Conservation (phyloP, 2,797 vertebrate species). For the Sphaeramia orbicularis region DNA sequence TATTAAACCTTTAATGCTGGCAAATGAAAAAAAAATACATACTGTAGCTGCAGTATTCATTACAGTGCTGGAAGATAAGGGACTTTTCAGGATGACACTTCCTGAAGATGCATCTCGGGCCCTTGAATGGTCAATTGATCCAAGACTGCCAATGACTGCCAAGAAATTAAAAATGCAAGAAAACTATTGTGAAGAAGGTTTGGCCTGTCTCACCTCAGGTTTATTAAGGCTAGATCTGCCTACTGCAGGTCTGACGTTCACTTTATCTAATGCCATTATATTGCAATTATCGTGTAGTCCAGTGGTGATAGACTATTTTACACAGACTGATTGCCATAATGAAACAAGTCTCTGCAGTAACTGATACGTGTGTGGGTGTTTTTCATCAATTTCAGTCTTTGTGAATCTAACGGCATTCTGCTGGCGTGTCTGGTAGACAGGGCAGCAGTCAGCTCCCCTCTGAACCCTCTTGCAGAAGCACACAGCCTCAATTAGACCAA, state of each 20-base stretch:
- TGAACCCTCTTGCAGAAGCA: conserved; percentile 88
- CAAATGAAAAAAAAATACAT: background rate
- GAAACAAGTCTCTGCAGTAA: conserved; percentile 17
- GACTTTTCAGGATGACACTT: background rate
- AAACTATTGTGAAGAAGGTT: background rate
- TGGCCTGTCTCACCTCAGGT: background rate
- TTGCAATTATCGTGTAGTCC: conserved; percentile 5
- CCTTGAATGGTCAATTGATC: background rate
- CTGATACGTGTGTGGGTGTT: background rate
- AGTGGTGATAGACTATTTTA: conserved; percentile 8
- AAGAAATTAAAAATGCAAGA: conserved; percentile 9
- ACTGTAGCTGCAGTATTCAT: background rate
- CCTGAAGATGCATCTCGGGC: background rate
- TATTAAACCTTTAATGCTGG: background rate
- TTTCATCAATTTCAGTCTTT: conserved; percentile 2
- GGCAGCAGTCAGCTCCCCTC: conserved; percentile 87
- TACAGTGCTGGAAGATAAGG: conserved; percentile 15
- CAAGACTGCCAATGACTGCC: conserved; percentile 39
- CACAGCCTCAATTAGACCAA: conserved; percentile 91
- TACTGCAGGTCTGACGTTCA: background rate
- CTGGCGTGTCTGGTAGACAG: conserved; percentile 40
- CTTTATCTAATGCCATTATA: background rate
- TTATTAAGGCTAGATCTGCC: background rate
- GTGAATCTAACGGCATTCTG: conserved; percentile 36
- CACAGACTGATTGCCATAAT: background rate